A percentile compares a stretch with the other conserved stretches of the same genome.
Evolutionary conservation across 2,113 vertebrate species (phyloP).

Genomic region (Felis chaus): DNA sequence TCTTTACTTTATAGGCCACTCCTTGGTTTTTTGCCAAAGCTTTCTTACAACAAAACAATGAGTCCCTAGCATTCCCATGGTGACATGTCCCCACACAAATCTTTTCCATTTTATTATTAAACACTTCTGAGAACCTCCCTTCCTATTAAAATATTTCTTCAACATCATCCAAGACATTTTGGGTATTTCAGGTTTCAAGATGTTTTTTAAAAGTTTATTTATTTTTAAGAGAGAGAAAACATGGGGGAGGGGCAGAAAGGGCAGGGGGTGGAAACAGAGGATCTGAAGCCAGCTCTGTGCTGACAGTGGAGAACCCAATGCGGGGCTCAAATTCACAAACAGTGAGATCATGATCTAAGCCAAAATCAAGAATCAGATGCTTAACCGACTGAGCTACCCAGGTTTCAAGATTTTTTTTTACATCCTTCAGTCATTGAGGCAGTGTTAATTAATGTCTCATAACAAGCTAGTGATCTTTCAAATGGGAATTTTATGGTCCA

Average conservation of each 20-base stretch:
- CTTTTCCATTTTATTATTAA: background rate
- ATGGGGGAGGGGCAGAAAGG: no score
- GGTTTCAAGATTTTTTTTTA: background rate
- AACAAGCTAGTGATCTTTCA: background rate
- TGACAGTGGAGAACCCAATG: no score
- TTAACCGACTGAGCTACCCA: background rate
- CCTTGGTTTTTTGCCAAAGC: background rate
- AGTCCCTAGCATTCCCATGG: background rate
- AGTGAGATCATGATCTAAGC: no score
- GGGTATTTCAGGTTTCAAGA: slow-evolving; percentile 4
- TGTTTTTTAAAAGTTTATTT: background rate
- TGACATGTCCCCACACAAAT: background rate
- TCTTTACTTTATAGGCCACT: background rate
- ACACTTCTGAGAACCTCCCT: background rate
- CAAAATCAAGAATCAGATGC: no score
- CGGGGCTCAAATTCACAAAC: no score
- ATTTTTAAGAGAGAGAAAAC: no score
- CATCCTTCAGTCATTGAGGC: background rate
- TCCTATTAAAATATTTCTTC: background rate
- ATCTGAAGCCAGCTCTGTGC: no score
- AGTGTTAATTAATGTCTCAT: background rate
- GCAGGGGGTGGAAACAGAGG: no score
- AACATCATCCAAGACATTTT: background rate
- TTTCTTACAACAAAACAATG: background rate
- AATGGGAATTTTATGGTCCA: background rate